A percentile compares a stretch with the other conserved stretches of the same genome.
phyloP scores from a whole-genome alignment of 1,140 invertebrate genomes.

The Asbolus verrucosus region DNA sequence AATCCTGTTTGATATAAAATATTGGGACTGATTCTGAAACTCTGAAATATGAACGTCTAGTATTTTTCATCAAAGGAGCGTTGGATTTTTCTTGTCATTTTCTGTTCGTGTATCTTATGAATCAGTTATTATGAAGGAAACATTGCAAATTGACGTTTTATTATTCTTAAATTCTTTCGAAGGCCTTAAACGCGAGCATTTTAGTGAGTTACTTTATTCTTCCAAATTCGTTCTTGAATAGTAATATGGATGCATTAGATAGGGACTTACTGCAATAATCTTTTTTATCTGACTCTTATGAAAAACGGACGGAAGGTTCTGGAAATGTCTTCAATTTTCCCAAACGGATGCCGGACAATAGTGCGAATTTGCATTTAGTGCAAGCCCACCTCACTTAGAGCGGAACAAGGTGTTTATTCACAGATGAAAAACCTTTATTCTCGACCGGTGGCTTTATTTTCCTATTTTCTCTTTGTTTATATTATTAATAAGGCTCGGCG shows the following conservation, averaged over 20 bases:
- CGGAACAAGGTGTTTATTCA: slow-evolving; percentile 39
- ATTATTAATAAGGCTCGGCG: slow-evolving; percentile 9
- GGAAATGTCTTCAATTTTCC: slow-evolving; percentile 33
- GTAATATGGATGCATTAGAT: slow-evolving; percentile 20
- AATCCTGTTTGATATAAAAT: too few species aligned
- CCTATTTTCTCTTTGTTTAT: slow-evolving; percentile 23
- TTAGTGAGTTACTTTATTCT: slow-evolving; percentile 14
- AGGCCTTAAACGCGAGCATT: too few species aligned
- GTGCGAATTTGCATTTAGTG: slow-evolving; percentile 33
- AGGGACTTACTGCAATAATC: slow-evolving; percentile 11
- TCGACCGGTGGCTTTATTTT: slow-evolving; percentile 21
- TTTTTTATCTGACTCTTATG: slow-evolving; percentile 3
- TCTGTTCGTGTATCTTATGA: too few species aligned
- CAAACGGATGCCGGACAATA: slow-evolving; percentile 41
- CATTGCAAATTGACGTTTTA: too few species aligned
- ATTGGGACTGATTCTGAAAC: too few species aligned
- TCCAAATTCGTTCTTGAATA: slow-evolving; percentile 14
- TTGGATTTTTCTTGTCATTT: too few species aligned
- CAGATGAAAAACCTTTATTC: slow-evolving; percentile 33
- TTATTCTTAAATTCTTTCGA: neutral
- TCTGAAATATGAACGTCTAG: too few species aligned
- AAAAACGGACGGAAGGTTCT: slow-evolving; percentile 25
- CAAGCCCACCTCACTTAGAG: slow-evolving; percentile 31
- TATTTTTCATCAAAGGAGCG: too few species aligned
- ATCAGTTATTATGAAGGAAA: too few species aligned